These are phyloP conservation scores for Gisinianus flammeolus DNA, from an alignment of 2,888 invertebrate genomes.

Conservation along the genomic window DNA sequence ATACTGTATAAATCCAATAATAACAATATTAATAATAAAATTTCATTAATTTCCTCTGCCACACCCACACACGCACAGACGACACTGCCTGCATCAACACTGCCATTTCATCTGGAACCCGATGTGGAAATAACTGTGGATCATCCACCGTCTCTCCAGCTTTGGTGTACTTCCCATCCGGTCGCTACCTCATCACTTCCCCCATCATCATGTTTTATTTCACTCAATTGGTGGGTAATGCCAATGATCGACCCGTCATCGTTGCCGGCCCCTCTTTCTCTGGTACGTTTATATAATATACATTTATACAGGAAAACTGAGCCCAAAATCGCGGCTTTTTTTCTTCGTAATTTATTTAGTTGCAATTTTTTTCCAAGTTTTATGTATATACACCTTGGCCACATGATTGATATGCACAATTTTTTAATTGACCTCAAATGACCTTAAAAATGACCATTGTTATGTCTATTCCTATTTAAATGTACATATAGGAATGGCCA, in stretches of 20 bases:
- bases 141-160: constrained; percentile 50
- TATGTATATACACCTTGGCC: no score
- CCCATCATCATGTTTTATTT: constrained; percentile 57
- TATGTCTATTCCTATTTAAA: no score
- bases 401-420: constrained; percentile 24
- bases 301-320: no score
- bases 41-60: neutral
- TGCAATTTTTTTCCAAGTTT: no score
- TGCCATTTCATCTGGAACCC: constrained; percentile 49
- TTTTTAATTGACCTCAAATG: no score
- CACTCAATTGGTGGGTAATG: constrained; percentile 53
- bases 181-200: constrained; percentile 45
- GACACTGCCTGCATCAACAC: constrained; percentile 54
- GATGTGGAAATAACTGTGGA: constrained; percentile 53
- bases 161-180: constrained; percentile 53
- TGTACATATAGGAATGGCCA: constrained; percentile 50
- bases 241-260: constrained; percentile 45
- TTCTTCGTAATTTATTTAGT: neutral
- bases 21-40: neutral
- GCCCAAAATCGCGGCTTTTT: neutral
- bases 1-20: neutral
- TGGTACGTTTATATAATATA: neutral
- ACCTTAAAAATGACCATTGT: no score
- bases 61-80: no score
- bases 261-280: constrained; percentile 44